phyloP scores from a whole-genome alignment of 1,140 invertebrate genomes.

The honey bee (Apis mellifera) region DNA sequence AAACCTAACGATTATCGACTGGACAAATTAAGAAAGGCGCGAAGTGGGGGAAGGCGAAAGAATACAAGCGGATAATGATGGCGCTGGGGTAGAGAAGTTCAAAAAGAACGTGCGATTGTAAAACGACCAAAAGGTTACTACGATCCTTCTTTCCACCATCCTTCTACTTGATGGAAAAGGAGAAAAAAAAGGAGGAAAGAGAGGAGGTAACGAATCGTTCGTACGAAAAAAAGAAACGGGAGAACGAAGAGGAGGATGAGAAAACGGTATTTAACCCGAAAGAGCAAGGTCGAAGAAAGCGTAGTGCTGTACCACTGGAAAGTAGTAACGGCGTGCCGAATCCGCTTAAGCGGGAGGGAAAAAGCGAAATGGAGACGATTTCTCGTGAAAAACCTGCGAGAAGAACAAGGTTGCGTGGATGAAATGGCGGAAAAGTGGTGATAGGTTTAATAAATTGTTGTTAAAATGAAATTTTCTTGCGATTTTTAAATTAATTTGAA shows the following conservation, averaged over 20 bases:
- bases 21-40: neutral
- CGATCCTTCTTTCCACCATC: neutral
- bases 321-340: neutral
- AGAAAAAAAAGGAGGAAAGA: no score
- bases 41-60: neutral
- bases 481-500: no score
- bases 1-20: neutral
- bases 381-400: neutral
- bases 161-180: neutral
- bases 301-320: slow-evolving; percentile 5
- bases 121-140: slow-evolving; percentile 10
- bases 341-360: slow-evolving; percentile 1
- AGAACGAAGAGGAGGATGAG: slow-evolving; percentile 6
- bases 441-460: no score
- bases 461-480: no score
- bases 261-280: slow-evolving; percentile 9
- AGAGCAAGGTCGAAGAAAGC: neutral
- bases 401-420: neutral
- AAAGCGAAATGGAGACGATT: neutral
- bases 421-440: no score
- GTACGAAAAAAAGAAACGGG: neutral
- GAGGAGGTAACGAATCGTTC: slow-evolving; percentile 3
- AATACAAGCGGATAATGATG: neutral
- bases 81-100: neutral
- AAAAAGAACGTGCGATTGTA: neutral